A percentile compares a stretch with the other conserved stretches of the same genome.
These are phyloP conservation scores for Bombus sylvicola DNA, from an alignment of 1,140 invertebrate species.

Conservation along the genomic window DNA sequence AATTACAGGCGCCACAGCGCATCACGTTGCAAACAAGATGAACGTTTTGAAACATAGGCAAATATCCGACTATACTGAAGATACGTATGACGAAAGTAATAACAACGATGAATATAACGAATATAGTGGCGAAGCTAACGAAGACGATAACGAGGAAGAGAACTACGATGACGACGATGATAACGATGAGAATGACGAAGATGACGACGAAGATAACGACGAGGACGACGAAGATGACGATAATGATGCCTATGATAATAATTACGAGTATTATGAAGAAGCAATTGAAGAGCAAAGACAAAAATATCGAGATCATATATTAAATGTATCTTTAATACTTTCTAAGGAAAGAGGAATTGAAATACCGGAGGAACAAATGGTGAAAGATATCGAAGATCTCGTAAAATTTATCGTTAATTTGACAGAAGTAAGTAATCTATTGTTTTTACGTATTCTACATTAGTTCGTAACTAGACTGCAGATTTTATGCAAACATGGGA, in stretches of 20 bases:
- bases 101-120: not conserved
- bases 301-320: slow-evolving; percentile 21
- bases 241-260: not conserved
- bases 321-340: slow-evolving; percentile 25
- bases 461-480: too few relatives aligned
- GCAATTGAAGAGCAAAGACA: not conserved
- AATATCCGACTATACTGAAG: not conserved
- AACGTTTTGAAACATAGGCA: not conserved
- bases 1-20: not conserved
- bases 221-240: not conserved
- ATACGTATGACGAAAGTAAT: not conserved
- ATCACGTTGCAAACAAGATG: not conserved
- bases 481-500: not conserved
- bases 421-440: not conserved
- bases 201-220: not conserved
- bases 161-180: not conserved
- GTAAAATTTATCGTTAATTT: slow-evolving; percentile 42
- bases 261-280: not conserved
- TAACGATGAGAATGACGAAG: not conserved
- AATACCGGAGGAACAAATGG: not conserved
- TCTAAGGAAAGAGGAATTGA: slow-evolving; percentile 25
- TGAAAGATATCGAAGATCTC: slow-evolving; percentile 35
- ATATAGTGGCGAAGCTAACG: not conserved
- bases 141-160: not conserved
- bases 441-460: too few relatives aligned